Percentiles rank a stretch among this genome's conserved stretches.
These are phyloP conservation scores for Ara ararauna DNA, from an alignment of 2,797 vertebrate genomes.

Conservation along the genomic window DNA sequence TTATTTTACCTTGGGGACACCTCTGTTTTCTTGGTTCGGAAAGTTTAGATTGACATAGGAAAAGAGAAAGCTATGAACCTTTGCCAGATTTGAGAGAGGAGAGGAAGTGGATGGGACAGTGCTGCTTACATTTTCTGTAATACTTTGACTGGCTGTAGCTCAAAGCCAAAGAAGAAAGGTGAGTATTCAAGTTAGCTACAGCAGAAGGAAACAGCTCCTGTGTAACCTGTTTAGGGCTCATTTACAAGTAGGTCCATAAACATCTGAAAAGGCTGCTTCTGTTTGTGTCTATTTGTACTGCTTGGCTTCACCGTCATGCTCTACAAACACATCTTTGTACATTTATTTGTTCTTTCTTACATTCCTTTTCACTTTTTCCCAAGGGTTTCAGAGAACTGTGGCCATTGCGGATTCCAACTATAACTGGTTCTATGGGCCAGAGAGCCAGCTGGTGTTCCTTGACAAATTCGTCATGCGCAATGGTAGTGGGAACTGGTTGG, in stretches of 20 bases:
- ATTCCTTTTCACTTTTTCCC: conserved; percentile 42
- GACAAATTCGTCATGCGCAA: conserved; percentile 96
- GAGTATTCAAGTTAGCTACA: background rate
- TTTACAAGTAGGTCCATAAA: conserved; percentile 5
- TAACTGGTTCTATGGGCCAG: conserved; percentile 99
- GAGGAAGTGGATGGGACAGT: background rate
- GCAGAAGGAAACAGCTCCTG: background rate
- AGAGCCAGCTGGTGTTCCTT: conserved; percentile 97
- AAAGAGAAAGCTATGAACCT: background rate
- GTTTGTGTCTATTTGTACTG: background rate
- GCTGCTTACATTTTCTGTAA: background rate
- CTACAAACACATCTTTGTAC: background rate
- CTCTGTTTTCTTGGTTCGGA: background rate
- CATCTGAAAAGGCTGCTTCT: conserved; percentile 6
- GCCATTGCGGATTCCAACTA: conserved; percentile 98
- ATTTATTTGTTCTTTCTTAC: conserved; percentile 31
- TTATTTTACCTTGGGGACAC: background rate
- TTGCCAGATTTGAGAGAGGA: background rate
- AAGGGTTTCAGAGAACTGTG: conserved; percentile 95
- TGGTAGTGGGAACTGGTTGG: conserved; percentile 97
- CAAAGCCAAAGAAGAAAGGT: background rate
- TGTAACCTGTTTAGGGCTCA: background rate
- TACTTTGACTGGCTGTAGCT: background rate
- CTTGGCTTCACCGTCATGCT: background rate
- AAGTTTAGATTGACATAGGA: background rate